Percentiles rank a stretch among this genome's conserved stretches.
phyloP scores from a whole-genome alignment of 2,797 vertebrate species.

The Cryptoblepharus egeriae region DNA sequence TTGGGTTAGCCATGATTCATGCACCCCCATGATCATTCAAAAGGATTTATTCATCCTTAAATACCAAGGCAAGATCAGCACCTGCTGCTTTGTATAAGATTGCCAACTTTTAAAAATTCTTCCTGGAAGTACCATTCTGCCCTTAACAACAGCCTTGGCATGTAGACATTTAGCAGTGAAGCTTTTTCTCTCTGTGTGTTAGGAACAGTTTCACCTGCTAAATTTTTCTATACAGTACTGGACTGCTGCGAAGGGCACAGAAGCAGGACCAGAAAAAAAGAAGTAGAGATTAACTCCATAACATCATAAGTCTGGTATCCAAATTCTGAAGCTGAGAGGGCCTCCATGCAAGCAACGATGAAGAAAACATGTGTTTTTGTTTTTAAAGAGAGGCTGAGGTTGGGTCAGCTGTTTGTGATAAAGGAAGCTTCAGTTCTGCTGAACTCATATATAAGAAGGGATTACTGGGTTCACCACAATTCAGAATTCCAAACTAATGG shows the following conservation, averaged over 20 bases:
- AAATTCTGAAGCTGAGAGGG: constrained; percentile 20
- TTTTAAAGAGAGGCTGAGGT: constrained; percentile 69
- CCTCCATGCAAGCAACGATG: constrained; percentile 50
- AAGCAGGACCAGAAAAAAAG: not conserved
- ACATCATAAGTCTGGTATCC: constrained; percentile 53
- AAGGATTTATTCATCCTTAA: too few relatives aligned
- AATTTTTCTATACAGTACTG: not conserved
- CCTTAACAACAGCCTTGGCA: too few relatives aligned
- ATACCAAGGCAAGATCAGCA: too few relatives aligned
- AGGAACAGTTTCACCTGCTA: not conserved
- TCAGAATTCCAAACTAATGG: constrained; percentile 63
- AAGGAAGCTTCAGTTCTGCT: constrained; percentile 61
- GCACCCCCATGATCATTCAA: too few relatives aligned
- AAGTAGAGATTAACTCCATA: not conserved
- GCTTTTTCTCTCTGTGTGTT: too few relatives aligned
- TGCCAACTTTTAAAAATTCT: not conserved
- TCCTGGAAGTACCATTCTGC: not conserved
- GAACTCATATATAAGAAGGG: constrained; percentile 61
- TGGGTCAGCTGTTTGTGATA: constrained; percentile 73
- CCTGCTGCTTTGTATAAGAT: not conserved
- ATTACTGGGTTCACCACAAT: constrained; percentile 62
- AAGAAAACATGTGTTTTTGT: constrained; percentile 68
- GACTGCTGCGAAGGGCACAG: not conserved
- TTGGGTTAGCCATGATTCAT: too few relatives aligned
- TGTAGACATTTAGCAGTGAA: not conserved